Base-by-base conservation (phyloP, 2,797 vertebrate species). In the Intellagama lesueurii region DNA sequence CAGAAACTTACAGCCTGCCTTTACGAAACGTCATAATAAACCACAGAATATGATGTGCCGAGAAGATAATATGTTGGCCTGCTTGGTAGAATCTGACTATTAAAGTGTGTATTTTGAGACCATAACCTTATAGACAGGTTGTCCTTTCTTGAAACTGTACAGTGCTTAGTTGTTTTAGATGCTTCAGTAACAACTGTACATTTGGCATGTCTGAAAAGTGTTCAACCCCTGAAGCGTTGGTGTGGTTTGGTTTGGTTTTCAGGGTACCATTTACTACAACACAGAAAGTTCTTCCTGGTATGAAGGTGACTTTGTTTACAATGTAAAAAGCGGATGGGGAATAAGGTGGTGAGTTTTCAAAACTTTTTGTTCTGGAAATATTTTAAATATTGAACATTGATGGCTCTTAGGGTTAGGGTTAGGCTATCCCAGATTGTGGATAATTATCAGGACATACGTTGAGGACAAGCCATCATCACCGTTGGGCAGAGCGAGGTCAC, bases 261-360 rank as follows among this genome's bases (percentile, higher is more conserved):
- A 99, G 99, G 99, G 99, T 40, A 93, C 81, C 1, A 95, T 98
- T 86, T 98, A 96, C 94, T 99, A 98, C 92, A 97, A 99, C 86
- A 60, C 91, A 91, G 96, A 98, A 0, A 92, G 91, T 56, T 97
- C 96, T 1, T 99, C 98, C 17, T 99, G 98, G 98, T 99, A 99
- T 90, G 96, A 98, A 89, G 99, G 99, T 0, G 97, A 98, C 26
- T 99, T 98, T 98, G 95, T 98, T 32, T 94, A 96, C 92, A 98
- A 98, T 88, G 69, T 94, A 94, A 98, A 92, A 95, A 97, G 98
- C 70, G 99, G 99, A 88, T 97, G 97, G 97, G 99, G 99, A 79
- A 90, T 96, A 1, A 97, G 98, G 95, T 28, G 98, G 99, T 99
- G 97, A 75, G 97, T 75, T 2, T 8, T 9, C 0, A 16, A 40